These are phyloP conservation scores for Thysanoteuthis rhombus DNA, from an alignment of 2,888 invertebrate genomes.

Conservation along the genomic window DNA sequence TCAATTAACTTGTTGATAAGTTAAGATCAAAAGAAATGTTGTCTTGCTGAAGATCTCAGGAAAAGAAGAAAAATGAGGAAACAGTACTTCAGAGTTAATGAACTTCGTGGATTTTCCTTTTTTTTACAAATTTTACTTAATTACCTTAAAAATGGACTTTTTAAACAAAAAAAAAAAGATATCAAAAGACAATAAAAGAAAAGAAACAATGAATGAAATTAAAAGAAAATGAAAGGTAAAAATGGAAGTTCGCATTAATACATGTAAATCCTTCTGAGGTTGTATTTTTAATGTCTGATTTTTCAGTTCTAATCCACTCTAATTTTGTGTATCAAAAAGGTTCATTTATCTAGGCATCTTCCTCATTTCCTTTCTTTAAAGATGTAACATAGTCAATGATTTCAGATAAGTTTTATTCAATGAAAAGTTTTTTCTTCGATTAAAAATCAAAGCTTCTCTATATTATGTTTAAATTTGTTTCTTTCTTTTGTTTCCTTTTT, in stretches of 20 bases:
- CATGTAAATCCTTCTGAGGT: neutral
- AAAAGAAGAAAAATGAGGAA: neutral
- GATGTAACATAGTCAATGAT: too few species aligned
- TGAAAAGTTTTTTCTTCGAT: too few species aligned
- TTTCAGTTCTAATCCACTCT: too few species aligned
- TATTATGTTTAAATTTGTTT: too few species aligned
- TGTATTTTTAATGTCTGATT: neutral
- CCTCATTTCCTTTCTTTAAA: too few species aligned
- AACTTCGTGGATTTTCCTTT: neutral
- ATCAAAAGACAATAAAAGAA: neutral
- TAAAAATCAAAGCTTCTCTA: too few species aligned
- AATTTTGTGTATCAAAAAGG: neutral
- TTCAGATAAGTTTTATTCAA: too few species aligned
- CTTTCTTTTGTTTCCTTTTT: too few species aligned
- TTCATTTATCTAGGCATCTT: neutral
- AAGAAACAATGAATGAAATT: neutral
- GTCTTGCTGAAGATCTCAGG: neutral
- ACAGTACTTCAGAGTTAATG: neutral
- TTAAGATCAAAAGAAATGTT: neutral
- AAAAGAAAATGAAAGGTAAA: neutral
- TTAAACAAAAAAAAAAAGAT: neutral
- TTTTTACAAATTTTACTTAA: neutral
- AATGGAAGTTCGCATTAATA: neutral
- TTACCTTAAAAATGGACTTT: neutral
- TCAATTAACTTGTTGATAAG: slow-evolving; percentile 12